A percentile compares a stretch with the other conserved stretches of the same genome.
Evolutionary conservation across 2,113 vertebrate genomes (phyloP).

Genomic region (Tretioscincus oriximinensis): DNA sequence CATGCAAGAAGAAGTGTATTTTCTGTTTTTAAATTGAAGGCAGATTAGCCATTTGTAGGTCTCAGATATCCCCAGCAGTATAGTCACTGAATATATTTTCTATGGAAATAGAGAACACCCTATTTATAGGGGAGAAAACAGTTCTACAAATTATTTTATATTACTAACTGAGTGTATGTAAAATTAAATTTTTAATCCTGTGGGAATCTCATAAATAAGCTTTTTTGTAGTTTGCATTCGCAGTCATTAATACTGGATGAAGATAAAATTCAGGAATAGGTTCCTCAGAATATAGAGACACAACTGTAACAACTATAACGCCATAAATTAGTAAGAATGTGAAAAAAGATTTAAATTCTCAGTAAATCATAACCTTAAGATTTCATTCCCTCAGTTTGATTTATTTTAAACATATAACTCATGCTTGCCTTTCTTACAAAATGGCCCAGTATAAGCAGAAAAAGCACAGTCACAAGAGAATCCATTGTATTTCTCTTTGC

Average conservation of each 20-base stretch:
- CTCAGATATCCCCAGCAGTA: no score
- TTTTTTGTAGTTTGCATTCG: not conserved
- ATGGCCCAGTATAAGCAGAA: slow-evolving; percentile 83
- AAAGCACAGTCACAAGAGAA: slow-evolving; percentile 87
- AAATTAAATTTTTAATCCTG: not conserved
- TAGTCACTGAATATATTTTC: no score
- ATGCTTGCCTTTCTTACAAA: slow-evolving; percentile 85
- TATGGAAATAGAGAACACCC: not conserved
- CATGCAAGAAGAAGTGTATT: no score
- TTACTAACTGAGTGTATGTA: not conserved
- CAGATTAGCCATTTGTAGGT: no score
- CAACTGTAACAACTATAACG: not conserved
- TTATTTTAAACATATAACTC: slow-evolving; percentile 14
- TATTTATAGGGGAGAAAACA: no score
- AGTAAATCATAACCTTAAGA: not conserved
- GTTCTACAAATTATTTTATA: not conserved
- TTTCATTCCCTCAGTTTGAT: not conserved
- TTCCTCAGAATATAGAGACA: not conserved
- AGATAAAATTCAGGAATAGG: not conserved
- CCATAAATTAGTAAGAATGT: not conserved
- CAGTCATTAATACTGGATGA: not conserved
- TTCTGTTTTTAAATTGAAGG: no score
- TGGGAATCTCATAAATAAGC: not conserved
- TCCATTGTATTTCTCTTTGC: slow-evolving; percentile 82
- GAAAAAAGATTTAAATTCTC: not conserved